These are phyloP conservation scores for Eristalinus aeneus DNA, from an alignment of 2,888 invertebrate genomes.

Conservation along the genomic window DNA sequence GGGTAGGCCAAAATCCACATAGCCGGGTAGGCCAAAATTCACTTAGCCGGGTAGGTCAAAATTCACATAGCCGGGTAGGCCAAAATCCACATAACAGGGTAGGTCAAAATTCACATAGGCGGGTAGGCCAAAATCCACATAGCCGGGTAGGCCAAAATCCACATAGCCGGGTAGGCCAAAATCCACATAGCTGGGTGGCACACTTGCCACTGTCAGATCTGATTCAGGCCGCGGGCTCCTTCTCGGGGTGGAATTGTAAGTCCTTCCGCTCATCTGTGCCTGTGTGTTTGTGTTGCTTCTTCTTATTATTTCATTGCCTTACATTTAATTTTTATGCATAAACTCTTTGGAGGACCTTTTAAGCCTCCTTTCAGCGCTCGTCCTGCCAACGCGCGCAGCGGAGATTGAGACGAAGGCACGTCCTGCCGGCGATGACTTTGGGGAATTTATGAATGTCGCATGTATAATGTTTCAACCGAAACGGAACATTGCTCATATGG, in stretches of 20 bases:
- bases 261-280: background rate
- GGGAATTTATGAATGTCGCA: slow-evolving; percentile 63
- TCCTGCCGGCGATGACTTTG: slow-evolving; percentile 33
- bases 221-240: slow-evolving; percentile 7
- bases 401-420: background rate
- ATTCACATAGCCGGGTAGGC: too few species aligned
- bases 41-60: too few species aligned
- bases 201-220: slow-evolving; percentile 20
- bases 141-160: too few species aligned
- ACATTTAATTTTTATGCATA: slow-evolving; percentile 65
- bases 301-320: slow-evolving; percentile 64
- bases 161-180: too few species aligned
- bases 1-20: too few species aligned
- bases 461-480: slow-evolving; percentile 63
- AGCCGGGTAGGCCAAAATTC: too few species aligned
- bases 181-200: too few species aligned
- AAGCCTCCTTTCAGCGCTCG: slow-evolving; percentile 48
- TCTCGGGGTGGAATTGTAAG: too few species aligned
- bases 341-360: slow-evolving; percentile 56
- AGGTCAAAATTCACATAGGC: too few species aligned
- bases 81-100: too few species aligned
- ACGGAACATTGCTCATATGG: slow-evolving; percentile 65
- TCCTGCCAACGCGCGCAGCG: background rate
- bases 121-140: too few species aligned
- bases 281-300: slow-evolving; percentile 21